Percentiles rank a stretch among this genome's conserved stretches.
These are phyloP conservation scores for Periplaneta americana DNA, from an alignment of 1,140 invertebrate species.

Conservation along the genomic window DNA sequence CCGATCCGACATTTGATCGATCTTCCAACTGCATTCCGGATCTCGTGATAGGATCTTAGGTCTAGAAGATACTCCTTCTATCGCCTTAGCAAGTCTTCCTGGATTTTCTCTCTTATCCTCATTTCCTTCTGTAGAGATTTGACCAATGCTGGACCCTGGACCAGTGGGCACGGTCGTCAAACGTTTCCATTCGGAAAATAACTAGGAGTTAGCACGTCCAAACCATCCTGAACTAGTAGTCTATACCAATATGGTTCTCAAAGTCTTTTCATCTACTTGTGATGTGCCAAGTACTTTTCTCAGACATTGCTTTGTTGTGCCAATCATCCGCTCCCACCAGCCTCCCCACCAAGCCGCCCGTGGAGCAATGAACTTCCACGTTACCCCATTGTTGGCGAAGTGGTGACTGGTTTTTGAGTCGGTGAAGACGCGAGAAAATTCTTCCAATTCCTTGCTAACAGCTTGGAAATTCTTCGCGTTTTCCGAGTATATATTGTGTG, in stretches of 20 bases:
- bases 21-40: no score
- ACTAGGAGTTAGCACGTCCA: background rate
- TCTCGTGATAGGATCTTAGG: background rate
- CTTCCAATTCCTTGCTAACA: background rate
- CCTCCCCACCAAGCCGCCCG: no score
- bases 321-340: background rate
- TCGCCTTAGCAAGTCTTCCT: background rate
- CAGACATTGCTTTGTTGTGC: background rate
- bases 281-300: background rate
- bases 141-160: background rate
- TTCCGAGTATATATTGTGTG: background rate
- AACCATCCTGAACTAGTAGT: background rate
- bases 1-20: background rate
- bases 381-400: background rate
- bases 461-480: background rate
- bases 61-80: background rate
- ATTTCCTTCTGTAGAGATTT: background rate
- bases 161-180: background rate
- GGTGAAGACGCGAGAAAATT: background rate
- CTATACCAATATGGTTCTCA: background rate
- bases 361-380: background rate
- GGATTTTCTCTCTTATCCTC: background rate
- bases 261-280: background rate
- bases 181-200: background rate
- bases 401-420: background rate